Evolutionary conservation across 2,113 vertebrate species (phyloP), one percentile per base, ranked within the genome.

Genomic region (Equus przewalskii): DNA sequence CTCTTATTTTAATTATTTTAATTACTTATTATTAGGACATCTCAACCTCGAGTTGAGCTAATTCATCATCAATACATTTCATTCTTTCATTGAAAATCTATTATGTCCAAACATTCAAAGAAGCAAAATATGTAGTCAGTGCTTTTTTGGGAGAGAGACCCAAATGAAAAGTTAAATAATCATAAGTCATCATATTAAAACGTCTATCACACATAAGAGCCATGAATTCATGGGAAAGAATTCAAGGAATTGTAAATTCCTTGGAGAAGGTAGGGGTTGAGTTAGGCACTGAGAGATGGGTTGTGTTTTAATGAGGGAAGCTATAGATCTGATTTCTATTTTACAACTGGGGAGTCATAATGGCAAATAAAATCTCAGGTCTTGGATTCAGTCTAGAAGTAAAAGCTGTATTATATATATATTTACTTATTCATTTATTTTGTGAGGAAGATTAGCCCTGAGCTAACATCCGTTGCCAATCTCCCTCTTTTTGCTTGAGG

Each of bases 371-470:
- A 80, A 89, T 73, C 15, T 67, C 69, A 92, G 19, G 16, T 56
- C 19, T 81, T 33, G 14, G 24, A 96, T 88, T 85, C 78, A 85
- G 72, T 56, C 36, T 86, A 94, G 28, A 79, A 85, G 36, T 56
- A 28, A 85, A 85, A 82, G 12, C 11, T 30, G 18, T 33, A 36
- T 79, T 93, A 56, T 30, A 62, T 89, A 73, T 93, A 56, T 30
- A 62, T 89, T 84, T 95, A 41, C 36, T 41, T 41, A 41, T 41
- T 41, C 3, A 41, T 41, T 41, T 41, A 41, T 41, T 41, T 41
- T 41, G 36, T 41, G 36, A 41, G 36, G 36, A 41, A 41, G 36
- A 41, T 41, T 41, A 41, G 36, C 36, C 3, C 36, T 41, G 36
- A 41, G 36, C 36, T 41, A 41, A 41, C 36, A 41, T 41, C 36